These are phyloP conservation scores for Sialia sialis DNA, from an alignment of 2,113 vertebrate genomes.

Conservation along the genomic window DNA sequence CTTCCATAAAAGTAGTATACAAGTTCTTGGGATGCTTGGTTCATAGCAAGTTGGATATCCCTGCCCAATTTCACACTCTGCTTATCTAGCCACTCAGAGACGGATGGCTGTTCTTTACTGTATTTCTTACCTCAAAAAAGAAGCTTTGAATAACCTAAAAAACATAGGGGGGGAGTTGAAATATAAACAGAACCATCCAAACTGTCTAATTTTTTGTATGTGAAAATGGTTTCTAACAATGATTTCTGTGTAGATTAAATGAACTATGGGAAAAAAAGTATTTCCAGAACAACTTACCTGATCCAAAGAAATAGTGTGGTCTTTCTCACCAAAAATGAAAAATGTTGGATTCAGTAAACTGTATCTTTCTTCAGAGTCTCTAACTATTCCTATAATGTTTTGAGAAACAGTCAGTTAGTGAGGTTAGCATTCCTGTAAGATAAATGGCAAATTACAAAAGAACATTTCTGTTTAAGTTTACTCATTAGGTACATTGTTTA, in stretches of 20 bases:
- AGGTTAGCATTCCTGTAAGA: background rate
- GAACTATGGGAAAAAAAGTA: background rate
- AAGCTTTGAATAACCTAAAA: background rate
- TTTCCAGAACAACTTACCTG: slow-evolving; percentile 71
- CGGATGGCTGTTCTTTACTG: background rate
- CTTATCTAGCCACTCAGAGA: background rate
- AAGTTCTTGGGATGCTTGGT: background rate
- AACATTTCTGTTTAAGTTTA: background rate
- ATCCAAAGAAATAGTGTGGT: slow-evolving; percentile 81
- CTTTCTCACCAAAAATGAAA: slow-evolving; percentile 91
- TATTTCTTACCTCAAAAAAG: background rate
- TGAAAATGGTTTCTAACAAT: background rate
- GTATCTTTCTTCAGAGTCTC: slow-evolving; percentile 78
- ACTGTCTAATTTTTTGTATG: background rate
- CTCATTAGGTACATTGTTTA: background rate
- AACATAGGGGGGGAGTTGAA: background rate
- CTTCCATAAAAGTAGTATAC: background rate
- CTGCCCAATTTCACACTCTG: background rate
- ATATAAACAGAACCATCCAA: background rate
- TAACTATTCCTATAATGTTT: slow-evolving; percentile 79
- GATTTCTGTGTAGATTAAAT: background rate
- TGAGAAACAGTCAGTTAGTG: slow-evolving; percentile 8
- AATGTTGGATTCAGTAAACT: slow-evolving; percentile 82
- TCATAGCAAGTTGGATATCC: background rate
- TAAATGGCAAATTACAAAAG: background rate